Evolutionary conservation across 1,140 invertebrate genomes (phyloP), one percentile per base, ranked within the genome.

Genomic region (Leptinotarsa lineolata): DNA sequence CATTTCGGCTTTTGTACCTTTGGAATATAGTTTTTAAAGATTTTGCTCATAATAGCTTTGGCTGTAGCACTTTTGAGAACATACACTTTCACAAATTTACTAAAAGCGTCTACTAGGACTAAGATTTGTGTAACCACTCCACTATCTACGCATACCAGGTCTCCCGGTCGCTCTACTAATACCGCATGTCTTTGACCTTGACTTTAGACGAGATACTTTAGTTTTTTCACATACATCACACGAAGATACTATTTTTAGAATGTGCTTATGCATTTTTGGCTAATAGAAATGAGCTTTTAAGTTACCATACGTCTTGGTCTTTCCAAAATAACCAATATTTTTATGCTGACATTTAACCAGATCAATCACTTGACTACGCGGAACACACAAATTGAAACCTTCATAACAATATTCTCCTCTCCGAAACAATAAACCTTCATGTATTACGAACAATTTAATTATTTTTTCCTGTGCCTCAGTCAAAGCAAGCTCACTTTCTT

Each of bases 191-290:
- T 59, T 21, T n/a, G 3, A 58, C n/a, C 2, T 13, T 54, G 3
- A 54, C 48, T 24, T 12, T n/a, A 5, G 2, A 6, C 46, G 18
- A 54, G n/a, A n/a, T n/a, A n/a, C n/a, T n/a, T n/a, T n/a, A n/a
- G n/a, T n/a, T n/a, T n/a, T n/a, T 39, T 70, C 48, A 60, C 68
- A 70, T 60, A 70, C 64, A 4, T 70, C 68, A n/a, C 68, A 70
- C 13, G 22, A 13, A 20, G 45, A 11, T 3, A 60, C 45, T 18
- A 70, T 68, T 44, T 48, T 16, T 16, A 12, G 5, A 2, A 58
- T 21, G 5, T 61, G 22, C 16, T 11, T 60, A 3, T 12, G 16
- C 46, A 60, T 70, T 70, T 70, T 70, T 12, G 45, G 68, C 68
- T 46, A 70, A 24, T 70, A 60, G 60, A 59, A 70, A 13, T 11